These are phyloP conservation scores for Ceuthmochares aereus DNA, from an alignment of 2,113 vertebrate species.

Conservation along the genomic window DNA sequence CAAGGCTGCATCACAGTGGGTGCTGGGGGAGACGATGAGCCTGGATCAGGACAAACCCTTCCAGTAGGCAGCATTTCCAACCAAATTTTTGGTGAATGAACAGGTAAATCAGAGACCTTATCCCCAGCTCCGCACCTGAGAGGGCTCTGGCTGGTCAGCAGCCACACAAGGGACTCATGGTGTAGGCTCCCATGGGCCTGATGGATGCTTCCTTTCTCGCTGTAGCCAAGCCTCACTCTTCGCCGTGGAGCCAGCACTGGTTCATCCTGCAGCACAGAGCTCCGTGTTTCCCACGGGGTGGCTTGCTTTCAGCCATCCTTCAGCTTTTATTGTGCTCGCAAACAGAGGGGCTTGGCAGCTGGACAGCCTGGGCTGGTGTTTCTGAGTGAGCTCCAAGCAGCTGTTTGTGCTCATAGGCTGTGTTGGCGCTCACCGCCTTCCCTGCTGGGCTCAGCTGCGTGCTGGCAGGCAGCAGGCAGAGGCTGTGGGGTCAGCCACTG, in stretches of 20 bases:
- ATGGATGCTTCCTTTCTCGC: not conserved
- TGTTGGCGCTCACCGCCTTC: not conserved
- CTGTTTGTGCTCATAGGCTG: slow-evolving; percentile 33
- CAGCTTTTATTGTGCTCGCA: not conserved
- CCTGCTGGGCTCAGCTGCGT: slow-evolving; percentile 6
- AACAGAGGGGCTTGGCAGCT: slow-evolving; percentile 43
- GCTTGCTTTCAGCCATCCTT: slow-evolving; percentile 2
- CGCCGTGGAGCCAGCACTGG: fast-evolving
- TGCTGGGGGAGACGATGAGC: not conserved
- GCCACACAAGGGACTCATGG: not conserved
- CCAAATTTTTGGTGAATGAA: fast-evolving
- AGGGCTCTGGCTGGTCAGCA: not conserved
- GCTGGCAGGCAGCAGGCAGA: not conserved
- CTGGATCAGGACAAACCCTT: not conserved
- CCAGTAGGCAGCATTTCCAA: not conserved
- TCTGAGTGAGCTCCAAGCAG: slow-evolving; percentile 62
- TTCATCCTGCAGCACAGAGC: not conserved
- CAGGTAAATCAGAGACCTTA: not conserved
- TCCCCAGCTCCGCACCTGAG: not conserved
- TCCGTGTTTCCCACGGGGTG: not conserved
- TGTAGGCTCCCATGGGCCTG: fast-evolving
- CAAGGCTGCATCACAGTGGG: not conserved
- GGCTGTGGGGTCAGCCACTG: not conserved
- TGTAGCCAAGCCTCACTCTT: not conserved
- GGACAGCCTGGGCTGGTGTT: slow-evolving; percentile 48